A percentile compares a stretch with the other conserved stretches of the same genome.
phyloP scores from a whole-genome alignment of 2,888 invertebrate species.

The Danaus chrysippus region DNA sequence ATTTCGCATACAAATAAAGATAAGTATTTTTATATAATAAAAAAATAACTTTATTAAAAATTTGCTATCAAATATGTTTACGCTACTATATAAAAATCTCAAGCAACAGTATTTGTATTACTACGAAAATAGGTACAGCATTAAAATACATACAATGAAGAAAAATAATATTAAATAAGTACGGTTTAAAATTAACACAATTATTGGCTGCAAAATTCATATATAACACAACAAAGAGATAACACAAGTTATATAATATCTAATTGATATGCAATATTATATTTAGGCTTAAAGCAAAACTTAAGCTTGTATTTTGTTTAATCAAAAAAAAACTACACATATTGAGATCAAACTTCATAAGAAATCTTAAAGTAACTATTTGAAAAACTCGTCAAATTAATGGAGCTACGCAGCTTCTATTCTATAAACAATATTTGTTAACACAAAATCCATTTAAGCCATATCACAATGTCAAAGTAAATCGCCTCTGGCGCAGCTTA shows the following conservation, averaged over 20 bases:
- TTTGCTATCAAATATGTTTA: constrained; percentile 57
- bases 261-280: constrained; percentile 77
- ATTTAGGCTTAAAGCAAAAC: constrained; percentile 59
- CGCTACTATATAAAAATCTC: constrained; percentile 50
- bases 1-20: constrained; percentile 47
- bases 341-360: background rate
- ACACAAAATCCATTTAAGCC: constrained; percentile 44
- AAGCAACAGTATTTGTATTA: constrained; percentile 32
- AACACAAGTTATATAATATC: constrained; percentile 43
- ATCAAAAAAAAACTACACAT: background rate
- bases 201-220: background rate
- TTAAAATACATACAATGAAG: constrained; percentile 13
- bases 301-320: constrained; percentile 20
- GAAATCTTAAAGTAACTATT: constrained; percentile 2
- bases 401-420: constrained; percentile 32
- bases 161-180: constrained; percentile 11
- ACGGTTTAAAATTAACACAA: constrained; percentile 6
- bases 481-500: constrained; percentile 62
- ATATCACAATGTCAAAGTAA: constrained; percentile 64
- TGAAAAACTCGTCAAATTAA: constrained; percentile 15
- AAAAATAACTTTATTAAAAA: constrained; percentile 54
- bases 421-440: constrained; percentile 35
- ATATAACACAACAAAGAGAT: constrained; percentile 5
- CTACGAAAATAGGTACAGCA: constrained; percentile 25
- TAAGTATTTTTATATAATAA: constrained; percentile 39